Evolutionary conservation across 2,797 vertebrate species (phyloP).

Genomic region (Diplodus sargus): DNA sequence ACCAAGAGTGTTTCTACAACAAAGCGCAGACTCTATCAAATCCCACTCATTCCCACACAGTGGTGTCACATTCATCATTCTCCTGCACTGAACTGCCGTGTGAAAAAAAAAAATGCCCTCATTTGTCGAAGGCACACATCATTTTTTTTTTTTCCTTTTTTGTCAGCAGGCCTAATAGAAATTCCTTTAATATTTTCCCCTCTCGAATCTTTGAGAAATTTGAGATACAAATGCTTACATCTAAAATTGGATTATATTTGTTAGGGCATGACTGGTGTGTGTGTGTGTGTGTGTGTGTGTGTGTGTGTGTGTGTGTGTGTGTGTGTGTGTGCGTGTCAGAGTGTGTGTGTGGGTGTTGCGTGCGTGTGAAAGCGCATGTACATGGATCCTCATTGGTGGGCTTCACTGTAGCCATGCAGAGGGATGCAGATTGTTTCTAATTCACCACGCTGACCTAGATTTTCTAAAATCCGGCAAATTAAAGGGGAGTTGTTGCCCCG

Average conservation of each 20-base stretch:
- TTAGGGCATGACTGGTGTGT: constrained; percentile 42
- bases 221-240: constrained; percentile 52
- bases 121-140: constrained; percentile 65
- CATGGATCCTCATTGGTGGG: constrained; percentile 54
- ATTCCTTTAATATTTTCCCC: constrained; percentile 66
- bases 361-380: constrained; percentile 23
- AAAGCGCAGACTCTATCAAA: constrained; percentile 75
- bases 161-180: constrained; percentile 56
- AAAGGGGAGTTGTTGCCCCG: constrained; percentile 47
- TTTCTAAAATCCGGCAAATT: constrained; percentile 56
- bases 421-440: constrained; percentile 75
- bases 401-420: constrained; percentile 70
- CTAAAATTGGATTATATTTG: constrained; percentile 70
- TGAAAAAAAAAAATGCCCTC: constrained; percentile 64
- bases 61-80: constrained; percentile 66
- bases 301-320: constrained; percentile 45
- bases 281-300: constrained; percentile 34
- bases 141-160: constrained; percentile 11
- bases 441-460: constrained; percentile 81
- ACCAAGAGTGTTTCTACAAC: constrained; percentile 77
- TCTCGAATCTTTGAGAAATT: constrained; percentile 58
- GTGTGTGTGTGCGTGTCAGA: constrained; percentile 11
- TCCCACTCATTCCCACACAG: constrained; percentile 70
- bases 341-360: constrained; percentile 31
- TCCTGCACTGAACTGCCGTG: constrained; percentile 53